Evolutionary conservation across 2,113 vertebrate genomes (phyloP), one percentile per base, ranked within the genome.

Genomic region (Cheilinus undulatus): DNA sequence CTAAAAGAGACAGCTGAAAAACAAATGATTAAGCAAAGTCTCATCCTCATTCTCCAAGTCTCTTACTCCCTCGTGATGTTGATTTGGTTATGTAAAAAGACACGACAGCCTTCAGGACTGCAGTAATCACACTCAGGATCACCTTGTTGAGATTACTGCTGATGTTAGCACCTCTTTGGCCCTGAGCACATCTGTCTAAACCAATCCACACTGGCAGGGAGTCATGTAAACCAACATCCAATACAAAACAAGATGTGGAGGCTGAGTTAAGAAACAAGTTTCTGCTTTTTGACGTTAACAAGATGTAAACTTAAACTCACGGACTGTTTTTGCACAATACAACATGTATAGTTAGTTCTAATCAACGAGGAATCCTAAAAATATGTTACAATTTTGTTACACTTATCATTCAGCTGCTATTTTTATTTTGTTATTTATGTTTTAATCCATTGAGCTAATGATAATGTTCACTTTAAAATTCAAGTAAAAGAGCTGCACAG

Each of bases 181-280:
- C n/a, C n/a, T n/a, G n/a, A n/a, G n/a, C 30, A 75, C 75, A 71
- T 79, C 62, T 72, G 71, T 61, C 69, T 46, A 2, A 28, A 40
- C 24, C 66, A 62, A 83, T 75, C 65, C 60, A n/a, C 0, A 43
- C 0, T 67, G 75, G 65, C 59, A 56, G 28, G 26, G 5, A 17
- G 50, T 65, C 65, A 45, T 2, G 23, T 3, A 43, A 7, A 30
- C 27, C 22, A n/a, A 10, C n/a, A 2, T 56, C 46, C 40, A 6
- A 40, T 26, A 43, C 38, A 17, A 32, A 60, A 48, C 30, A 56
- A 46, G 0, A 15, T 43, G 38, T 43, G 26, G 32, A 4, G 58
- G 14, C 2, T 17, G 42, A 36, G n/a, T 24, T 30, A 46, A 12
- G 11, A 45, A 32, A n/a, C 8, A 17, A 28, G 32, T 30, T 7